Evolutionary conservation across 2,113 vertebrate species (phyloP), one percentile per base, ranked within the genome.

Genomic region (Melanerpes aurifrons): DNA sequence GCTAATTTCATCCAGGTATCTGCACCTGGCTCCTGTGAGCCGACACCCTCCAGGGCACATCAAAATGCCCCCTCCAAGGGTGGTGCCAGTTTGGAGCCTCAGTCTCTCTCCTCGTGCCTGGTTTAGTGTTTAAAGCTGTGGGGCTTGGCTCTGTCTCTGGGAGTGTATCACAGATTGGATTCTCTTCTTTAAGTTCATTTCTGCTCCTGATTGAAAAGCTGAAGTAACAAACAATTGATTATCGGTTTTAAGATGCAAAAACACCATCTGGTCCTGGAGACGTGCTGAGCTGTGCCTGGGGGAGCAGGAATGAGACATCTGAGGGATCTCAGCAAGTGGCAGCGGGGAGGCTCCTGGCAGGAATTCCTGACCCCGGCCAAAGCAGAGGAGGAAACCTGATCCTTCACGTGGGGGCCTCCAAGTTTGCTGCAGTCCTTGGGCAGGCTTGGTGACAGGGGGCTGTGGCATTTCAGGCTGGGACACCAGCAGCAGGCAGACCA

Each of bases 181-280:
- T 94, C 86, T 92, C 70, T 86, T 73, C 59, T 84, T 70, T 59
- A 95, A 97, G 94, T 75, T 81, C 92, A 91, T 96, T 97, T 95
- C 94, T 82, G 93, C 95, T 96, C 84, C 95, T 53, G 85, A 82
- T 92, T 95, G 80, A 95, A 96, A 97, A 95, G 96, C 95, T 94
- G 97, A 94, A 96, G 96, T 96, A 96, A 95, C 97, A 98, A 97
- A 98, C 97, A 97, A 97, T 97, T 92, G 97, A 97, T 97, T 97
- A 97, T 97, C 86, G 82, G 96, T 96, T 98, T 95, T 96, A 97
- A 97, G 97, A 96, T 85, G 97, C 96, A 96, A 97, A 98, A 96
- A 92, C 97, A 97, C 97, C 97, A 97, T 97, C 97, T 98, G 98
- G 82, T 92, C 96, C 87, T 92, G 50, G 96, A 95, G 96, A 95